Base-by-base conservation (phyloP, 1,140 invertebrate genomes). In the Reticulitermes speratus region DNA sequence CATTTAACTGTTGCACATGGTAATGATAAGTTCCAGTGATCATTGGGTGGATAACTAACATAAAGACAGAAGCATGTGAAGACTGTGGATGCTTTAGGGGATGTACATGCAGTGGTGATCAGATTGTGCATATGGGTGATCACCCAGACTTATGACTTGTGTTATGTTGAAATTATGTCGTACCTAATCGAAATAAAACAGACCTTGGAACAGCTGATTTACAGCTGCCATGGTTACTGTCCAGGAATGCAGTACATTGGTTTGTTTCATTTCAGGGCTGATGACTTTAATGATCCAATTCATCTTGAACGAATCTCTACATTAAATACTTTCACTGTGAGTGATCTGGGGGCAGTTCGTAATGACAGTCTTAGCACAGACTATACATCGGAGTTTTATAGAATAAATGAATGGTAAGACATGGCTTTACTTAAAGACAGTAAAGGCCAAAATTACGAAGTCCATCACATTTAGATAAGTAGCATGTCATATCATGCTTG, bases 271-370 rank as follows among this genome's bases (percentile, higher is more conserved):
- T 90, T 86, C 88, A 94, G 97, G 88, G 94, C 95, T 65, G 97
- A 98, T 90, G 97, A 98, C 91, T 98, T 98, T 88, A 98, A 98
- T 90, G 97, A 98, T 92, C 97, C 97, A 1, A 96, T 98, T 87
- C 97, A 98, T 92, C 90, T 98, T 86, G 96, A 98, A 90, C 94
- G 97, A 89, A 97, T 97, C 88, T 98, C 97, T 7, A 98, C 97
- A 0, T 91, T 97, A 88, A 98, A 98, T 89, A 98, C 97, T 0
- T 97, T 97, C 87, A 93, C 94, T 85, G 94, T 97, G 0, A 93
- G 94, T 88, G 97, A 98, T 93, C 92, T 98, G 82, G 97, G 97
- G 16, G 96, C 96, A 6, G 95, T 97, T 90, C 93, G 95, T 16
- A 91, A 92, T 0, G 94, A 95, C 32, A 96, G 95, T 55, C 90